Evolutionary conservation across 53 echinoderm and acorn worm species (phyloP), one percentile per base, ranked within the genome.

Genomic region (Henricia sp.): DNA sequence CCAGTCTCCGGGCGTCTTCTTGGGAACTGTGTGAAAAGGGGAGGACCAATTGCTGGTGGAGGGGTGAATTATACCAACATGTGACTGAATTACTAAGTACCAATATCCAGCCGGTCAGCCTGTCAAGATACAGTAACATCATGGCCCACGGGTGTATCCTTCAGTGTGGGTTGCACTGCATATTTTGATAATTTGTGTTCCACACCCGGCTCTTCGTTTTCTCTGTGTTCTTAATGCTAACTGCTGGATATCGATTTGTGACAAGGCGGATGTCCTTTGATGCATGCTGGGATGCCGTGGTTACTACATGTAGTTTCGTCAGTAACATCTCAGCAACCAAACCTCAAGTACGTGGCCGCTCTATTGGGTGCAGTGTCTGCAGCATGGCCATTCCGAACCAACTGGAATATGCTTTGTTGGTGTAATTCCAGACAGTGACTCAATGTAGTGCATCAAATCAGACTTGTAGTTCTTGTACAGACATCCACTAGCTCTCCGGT

Each of bases 341-440:
- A 33, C 19, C 3, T 19, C 51, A 83, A n/a, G 65, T 86, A 21
- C 50, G 16, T 14, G 90, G 90, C 23, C 21, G 55, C 26, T n/a
- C 26, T 23, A 53, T 6, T 17, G 52, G 37, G 36, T 66, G 35
- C 36, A 83, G 52, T 37, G 50, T 17, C 54, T 91, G 91, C 13
- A 91, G 25, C 62, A 88, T 50, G n/a, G 77, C 91, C 91, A 91
- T 88, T 0, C 88, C n/a, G n/a, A n/a, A n/a, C n/a, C n/a, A n/a
- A n/a, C n/a, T n/a, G n/a, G n/a, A n/a, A n/a, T n/a, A n/a, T n/a
- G n/a, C n/a, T n/a, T n/a, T n/a, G n/a, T n/a, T n/a, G n/a, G n/a
- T n/a, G n/a, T n/a, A n/a, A n/a, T n/a, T n/a, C n/a, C n/a, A n/a
- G n/a, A n/a, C n/a, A n/a, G n/a, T n/a, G n/a, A n/a, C 70, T 69